These are phyloP conservation scores for Mamestra configurata DNA, from an alignment of 1,140 invertebrate species.

Conservation along the genomic window DNA sequence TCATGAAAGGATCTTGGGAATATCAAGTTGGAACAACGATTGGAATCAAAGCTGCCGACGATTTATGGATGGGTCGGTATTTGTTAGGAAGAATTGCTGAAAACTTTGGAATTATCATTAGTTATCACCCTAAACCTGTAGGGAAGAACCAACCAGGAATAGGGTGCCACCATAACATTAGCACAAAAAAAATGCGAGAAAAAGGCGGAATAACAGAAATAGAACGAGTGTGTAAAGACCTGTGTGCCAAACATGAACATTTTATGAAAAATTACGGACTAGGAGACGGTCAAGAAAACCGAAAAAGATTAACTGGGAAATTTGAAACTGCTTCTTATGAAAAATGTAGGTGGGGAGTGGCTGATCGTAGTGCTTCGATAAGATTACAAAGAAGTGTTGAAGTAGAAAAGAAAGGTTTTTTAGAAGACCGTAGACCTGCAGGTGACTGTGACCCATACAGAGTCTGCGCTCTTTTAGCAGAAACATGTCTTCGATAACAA, in stretches of 20 bases:
- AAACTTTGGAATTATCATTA: constrained; percentile 95
- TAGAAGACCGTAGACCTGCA: constrained; percentile 97
- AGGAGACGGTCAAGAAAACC: constrained; percentile 94
- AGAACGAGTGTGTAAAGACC: constrained; percentile 93
- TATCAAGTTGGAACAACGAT: constrained; percentile 93
- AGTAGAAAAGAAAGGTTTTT: constrained; percentile 95
- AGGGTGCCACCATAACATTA: constrained; percentile 97
- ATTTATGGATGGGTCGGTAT: constrained; percentile 96
- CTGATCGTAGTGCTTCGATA: constrained; percentile 93
- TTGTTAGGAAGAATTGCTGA: constrained; percentile 96
- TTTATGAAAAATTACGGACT: constrained; percentile 96
- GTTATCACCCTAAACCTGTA: constrained; percentile 97
- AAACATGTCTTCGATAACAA: constrained; percentile 62
- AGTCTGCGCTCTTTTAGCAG: constrained; percentile 91
- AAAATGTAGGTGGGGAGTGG: constrained; percentile 92
- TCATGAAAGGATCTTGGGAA: constrained; percentile 96
- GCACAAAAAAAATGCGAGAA: constrained; percentile 95
- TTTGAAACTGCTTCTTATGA: constrained; percentile 96
- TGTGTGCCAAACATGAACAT: constrained; percentile 93
- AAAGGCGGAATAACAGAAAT: constrained; percentile 92
- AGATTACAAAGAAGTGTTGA: constrained; percentile 94
- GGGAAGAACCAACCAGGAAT: constrained; percentile 97
- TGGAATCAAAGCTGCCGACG: constrained; percentile 96
- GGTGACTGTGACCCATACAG: constrained; percentile 98
- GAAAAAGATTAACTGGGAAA: constrained; percentile 93